Base-by-base conservation (phyloP, 2,113 vertebrate genomes). In the Stigmatopora nigra region DNA sequence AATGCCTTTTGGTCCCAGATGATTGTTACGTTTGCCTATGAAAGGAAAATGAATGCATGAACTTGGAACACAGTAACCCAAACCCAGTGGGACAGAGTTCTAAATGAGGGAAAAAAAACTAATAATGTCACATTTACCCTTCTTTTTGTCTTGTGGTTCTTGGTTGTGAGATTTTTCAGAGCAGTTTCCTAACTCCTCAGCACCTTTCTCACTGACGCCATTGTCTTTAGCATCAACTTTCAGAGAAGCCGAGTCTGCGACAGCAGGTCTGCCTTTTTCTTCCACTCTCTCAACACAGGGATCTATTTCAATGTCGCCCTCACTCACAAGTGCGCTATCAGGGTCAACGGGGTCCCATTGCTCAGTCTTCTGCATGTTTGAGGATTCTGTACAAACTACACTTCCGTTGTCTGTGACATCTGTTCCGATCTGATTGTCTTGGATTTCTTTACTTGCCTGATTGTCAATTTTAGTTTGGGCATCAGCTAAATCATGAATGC, bases 1-100 rank as follows among this genome's bases (percentile, higher is more conserved):
- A 88, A 94, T 88, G 19, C 89, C 93, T 44, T 90, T 84, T 15
- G 92, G 92, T 57, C 87, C 90, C 57, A 92, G 82, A 68, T 89
- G 91, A 73, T 89, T 85, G 65, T 85, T 93, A 73, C 89, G 81
- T 78, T 89, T 91, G 46, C 80, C 91, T 92, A 69, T 12, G 7
- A 41, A 41, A 31, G 25, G 10, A 64, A 48, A 69, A 22, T 68
- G 63, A 0, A 72, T 10, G 61, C 38, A 62, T 15, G 9, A 31
- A 45, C 1, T n/a, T 2, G 12, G 63, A 3, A 75, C 11, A 17
- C 61, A 0, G 17, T 20, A 9, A 52, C 19, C 51, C 48, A 16
- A 25, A 46, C 1, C 31, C n/a, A 6, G n/a, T 1, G 38, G 2
- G 15, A 61, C 13, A 31, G 7, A 17, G 19, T 12, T 35, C 7